Evolutionary conservation across 2,113 vertebrate species (phyloP).

Genomic region (Fulica atra): DNA sequence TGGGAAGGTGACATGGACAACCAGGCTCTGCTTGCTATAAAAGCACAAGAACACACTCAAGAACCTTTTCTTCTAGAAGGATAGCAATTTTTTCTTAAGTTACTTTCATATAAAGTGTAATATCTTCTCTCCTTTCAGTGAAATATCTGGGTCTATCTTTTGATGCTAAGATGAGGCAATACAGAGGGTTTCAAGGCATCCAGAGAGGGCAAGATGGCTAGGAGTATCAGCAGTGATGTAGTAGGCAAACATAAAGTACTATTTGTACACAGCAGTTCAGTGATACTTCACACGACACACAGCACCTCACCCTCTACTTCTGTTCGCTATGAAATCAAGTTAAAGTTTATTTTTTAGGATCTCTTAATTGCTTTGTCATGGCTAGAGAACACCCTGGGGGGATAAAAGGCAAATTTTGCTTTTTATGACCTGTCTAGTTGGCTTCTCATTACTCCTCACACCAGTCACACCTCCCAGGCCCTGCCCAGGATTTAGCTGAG

Average conservation of each 20-base stretch:
- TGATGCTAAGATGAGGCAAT: neutral
- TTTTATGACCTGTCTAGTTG: neutral
- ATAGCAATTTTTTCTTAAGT: neutral
- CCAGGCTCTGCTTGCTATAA: neutral
- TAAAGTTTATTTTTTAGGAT: neutral
- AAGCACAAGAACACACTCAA: fast-evolving
- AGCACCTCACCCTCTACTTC: neutral
- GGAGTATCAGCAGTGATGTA: neutral
- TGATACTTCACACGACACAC: neutral
- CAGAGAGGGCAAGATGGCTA: slow-evolving; percentile 12
- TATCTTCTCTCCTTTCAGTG: neutral
- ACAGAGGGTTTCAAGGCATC: neutral
- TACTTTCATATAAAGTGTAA: neutral
- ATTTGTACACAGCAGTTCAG: slow-evolving; percentile 23
- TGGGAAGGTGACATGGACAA: neutral
- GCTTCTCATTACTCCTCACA: neutral
- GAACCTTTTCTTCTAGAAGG: neutral
- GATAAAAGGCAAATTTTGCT: neutral
- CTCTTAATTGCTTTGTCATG: neutral
- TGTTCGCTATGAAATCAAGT: neutral
- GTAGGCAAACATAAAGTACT: neutral
- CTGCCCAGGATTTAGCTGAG: neutral
- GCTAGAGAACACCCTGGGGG: neutral
- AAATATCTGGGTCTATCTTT: neutral
- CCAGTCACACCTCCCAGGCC: neutral